phyloP scores from a whole-genome alignment of 2,113 vertebrate genomes.

The Alosa alosa region DNA sequence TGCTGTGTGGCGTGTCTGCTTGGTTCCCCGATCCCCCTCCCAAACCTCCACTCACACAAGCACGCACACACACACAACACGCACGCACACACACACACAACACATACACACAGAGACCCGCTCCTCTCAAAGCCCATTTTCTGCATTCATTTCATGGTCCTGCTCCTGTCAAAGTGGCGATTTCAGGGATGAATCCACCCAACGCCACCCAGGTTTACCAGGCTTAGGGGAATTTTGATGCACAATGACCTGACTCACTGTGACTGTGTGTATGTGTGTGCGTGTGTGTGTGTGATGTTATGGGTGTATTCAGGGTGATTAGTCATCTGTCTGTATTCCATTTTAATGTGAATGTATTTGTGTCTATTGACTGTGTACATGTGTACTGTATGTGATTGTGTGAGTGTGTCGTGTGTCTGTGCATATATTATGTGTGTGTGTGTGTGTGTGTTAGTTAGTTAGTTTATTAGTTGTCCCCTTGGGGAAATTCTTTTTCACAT shows the following conservation, averaged over 20 bases:
- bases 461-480: too few relatives aligned
- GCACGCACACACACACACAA: neutral
- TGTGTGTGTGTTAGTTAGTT: too few relatives aligned
- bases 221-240: conserved; percentile 23
- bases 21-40: conserved; percentile 1
- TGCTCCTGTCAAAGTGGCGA: conserved; percentile 40
- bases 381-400: neutral
- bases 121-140: conserved; percentile 44
- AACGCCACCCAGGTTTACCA: conserved; percentile 38
- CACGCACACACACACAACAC: conserved; percentile 6
- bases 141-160: conserved; percentile 47
- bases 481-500: too few relatives aligned
- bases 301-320: neutral
- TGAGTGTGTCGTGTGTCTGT: neutral
- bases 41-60: neutral
- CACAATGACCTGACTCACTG: conserved; percentile 10
- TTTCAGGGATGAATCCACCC: conserved; percentile 48
- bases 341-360: neutral
- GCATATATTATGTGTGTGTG: neutral
- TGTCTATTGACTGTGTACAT: neutral
- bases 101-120: conserved; percentile 13
- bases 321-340: neutral
- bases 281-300: neutral
- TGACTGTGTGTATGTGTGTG: conserved; percentile 4
- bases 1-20: neutral